Conservation (phyloP, 2,797 vertebrate species). For the Steatocranus sp. region DNA sequence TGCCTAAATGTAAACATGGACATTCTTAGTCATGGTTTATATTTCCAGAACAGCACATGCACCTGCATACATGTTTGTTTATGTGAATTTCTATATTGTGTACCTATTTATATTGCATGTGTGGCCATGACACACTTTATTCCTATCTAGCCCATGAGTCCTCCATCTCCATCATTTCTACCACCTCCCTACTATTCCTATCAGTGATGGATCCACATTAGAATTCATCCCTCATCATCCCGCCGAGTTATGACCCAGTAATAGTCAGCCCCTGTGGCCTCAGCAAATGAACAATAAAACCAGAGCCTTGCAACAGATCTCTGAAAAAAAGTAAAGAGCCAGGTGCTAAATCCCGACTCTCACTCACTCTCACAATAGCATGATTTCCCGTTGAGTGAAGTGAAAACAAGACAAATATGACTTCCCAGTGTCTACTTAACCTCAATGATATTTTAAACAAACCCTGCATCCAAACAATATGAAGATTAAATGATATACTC, state of each 20-base stretch:
- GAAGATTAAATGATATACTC: constrained; percentile 26
- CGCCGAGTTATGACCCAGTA: constrained; percentile 73
- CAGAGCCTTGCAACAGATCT: constrained; percentile 61
- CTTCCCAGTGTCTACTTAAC: constrained; percentile 43
- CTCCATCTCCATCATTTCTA: constrained; percentile 44
- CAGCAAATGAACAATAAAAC: constrained; percentile 75
- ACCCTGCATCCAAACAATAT: constrained; percentile 28
- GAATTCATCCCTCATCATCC: constrained; percentile 73
- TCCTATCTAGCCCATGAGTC: constrained; percentile 38
- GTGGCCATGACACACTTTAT: constrained; percentile 45
- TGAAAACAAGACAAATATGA: constrained; percentile 48
- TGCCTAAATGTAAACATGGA: neutral
- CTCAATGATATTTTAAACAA: constrained; percentile 26
- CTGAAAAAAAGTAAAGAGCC: constrained; percentile 28
- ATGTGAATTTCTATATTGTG: neutral
- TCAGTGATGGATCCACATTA: constrained; percentile 67
- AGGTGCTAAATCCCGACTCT: constrained; percentile 53
- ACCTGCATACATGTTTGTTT: neutral
- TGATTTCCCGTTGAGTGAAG: constrained; percentile 15
- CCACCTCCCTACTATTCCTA: constrained; percentile 36
- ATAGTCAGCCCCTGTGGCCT: constrained; percentile 70
- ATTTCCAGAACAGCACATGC: constrained; percentile 1
- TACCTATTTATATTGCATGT: neutral
- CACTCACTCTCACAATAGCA: neutral
- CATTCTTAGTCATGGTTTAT: neutral